Evolutionary conservation across 2,797 vertebrate genomes (phyloP).

Genomic region (Ceyx erithaca): DNA sequence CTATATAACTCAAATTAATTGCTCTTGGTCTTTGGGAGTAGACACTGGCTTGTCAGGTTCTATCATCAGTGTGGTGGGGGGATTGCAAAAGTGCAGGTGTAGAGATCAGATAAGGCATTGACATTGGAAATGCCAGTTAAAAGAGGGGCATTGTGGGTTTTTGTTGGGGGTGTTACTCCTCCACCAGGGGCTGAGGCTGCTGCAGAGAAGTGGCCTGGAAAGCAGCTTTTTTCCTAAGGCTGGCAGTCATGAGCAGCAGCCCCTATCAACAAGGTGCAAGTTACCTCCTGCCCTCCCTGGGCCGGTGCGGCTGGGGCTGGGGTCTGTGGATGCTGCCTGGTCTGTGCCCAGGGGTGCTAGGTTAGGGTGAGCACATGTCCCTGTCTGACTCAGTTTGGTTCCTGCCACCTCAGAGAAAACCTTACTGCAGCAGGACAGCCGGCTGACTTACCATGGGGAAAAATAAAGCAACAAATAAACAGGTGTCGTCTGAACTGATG

Average conservation of each 20-base stretch:
- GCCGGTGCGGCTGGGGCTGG: no score
- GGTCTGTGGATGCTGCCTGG: no score
- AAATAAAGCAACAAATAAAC: neutral
- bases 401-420: neutral
- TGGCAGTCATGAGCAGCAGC: neutral
- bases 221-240: fast-evolving
- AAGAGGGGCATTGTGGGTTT: no score
- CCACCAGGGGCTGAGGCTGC: neutral
- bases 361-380: fast-evolving
- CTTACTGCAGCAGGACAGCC: neutral
- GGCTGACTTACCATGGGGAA: neutral
- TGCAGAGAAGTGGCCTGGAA: no score
- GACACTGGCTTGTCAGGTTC: neutral
- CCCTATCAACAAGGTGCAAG: fast-evolving
- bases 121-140: neutral
- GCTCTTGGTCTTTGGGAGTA: neutral
- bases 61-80: fast-evolving
- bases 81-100: neutral
- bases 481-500: neutral
- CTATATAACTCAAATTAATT: neutral
- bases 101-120: neutral
- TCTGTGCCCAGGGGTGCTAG: no score
- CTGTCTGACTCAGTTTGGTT: neutral
- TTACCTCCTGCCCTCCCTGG: fast-evolving
- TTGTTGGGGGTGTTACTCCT: neutral